Conservation (phyloP, 2,797 vertebrate species). For the Spheniscus humboldti region DNA sequence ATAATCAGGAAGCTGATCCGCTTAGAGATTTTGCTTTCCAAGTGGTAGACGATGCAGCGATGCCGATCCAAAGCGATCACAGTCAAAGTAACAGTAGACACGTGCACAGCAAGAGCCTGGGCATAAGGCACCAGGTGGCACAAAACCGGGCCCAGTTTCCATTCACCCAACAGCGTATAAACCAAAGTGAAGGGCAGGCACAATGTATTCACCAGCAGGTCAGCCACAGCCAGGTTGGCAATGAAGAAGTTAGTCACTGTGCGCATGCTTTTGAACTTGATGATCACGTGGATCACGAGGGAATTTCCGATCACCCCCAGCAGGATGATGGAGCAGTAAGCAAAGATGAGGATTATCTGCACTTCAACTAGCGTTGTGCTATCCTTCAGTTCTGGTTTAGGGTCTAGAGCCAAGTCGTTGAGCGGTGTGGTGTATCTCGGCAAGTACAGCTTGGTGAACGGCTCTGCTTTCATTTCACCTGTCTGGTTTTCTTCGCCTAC, state of each 20-base stretch:
- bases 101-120: slow-evolving; percentile 90
- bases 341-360: slow-evolving; percentile 87
- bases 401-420: slow-evolving; percentile 61
- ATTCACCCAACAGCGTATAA: slow-evolving; percentile 87
- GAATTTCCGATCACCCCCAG: slow-evolving; percentile 91
- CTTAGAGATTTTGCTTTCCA: slow-evolving; percentile 93
- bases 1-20: slow-evolving; percentile 85
- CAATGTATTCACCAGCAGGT: slow-evolving; percentile 89
- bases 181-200: slow-evolving; percentile 92
- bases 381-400: slow-evolving; percentile 78
- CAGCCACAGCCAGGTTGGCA: slow-evolving; percentile 90
- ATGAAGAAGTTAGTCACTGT: slow-evolving; percentile 97
- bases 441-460: slow-evolving; percentile 54
- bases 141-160: slow-evolving; percentile 87
- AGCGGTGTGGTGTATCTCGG: slow-evolving; percentile 50
- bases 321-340: slow-evolving; percentile 93
- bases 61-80: slow-evolving; percentile 93
- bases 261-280: slow-evolving; percentile 88
- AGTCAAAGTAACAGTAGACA: slow-evolving; percentile 92
- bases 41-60: slow-evolving; percentile 89
- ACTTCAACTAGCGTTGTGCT: slow-evolving; percentile 89
- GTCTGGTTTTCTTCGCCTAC: slow-evolving; percentile 71
- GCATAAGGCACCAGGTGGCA: slow-evolving; percentile 92
- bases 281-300: slow-evolving; percentile 90
- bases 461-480: slow-evolving; percentile 58